Base-by-base conservation (phyloP, 2,888 invertebrate species). In the Linnaemya vulpina region DNA sequence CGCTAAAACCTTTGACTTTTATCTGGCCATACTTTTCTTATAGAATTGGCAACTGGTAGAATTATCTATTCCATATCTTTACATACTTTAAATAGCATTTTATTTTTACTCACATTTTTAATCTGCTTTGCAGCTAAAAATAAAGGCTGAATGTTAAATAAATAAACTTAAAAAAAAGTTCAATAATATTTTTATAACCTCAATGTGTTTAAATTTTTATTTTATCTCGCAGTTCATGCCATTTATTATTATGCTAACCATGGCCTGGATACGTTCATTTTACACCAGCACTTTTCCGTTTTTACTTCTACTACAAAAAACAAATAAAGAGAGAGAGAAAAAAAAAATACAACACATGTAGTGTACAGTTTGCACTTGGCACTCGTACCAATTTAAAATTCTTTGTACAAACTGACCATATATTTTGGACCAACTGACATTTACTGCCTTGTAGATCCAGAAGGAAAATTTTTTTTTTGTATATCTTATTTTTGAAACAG, bases 161-260 rank as follows among this genome's bases (percentile, higher is more conserved):
- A n/a, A n/a, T n/a, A n/a, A n/a, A n/a, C n/a, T n/a, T n/a, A n/a
- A 53, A 43, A 51, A 43, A 51, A 43, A 22, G 71, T 76, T 82
- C 82, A 77, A 77, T 83, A 70, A 71, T 71, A 65, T 55, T 63
- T 73, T 65, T 82, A 63, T 76, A 83, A 73, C 55, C 62, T 70
- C 63, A 82, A 79, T 74, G 58, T 70, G 58, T 65, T 85, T 74
- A 75, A 82, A 53, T 70, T 85, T 82, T 82, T 70, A 60, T 78
- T 81, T 73, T 82, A 82, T 85, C 78, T 82, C n/a, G 38, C 46
- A 60, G 65, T 67, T 79, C 71, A 75, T 82, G 75, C 65, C 85
- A 70, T 85, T 82, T 81, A 81, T 81, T 85, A 85, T 85, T 85
- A 85, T 85, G 82, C 85, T 82, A 79, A 79, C 82, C 82, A 82